Conservation (phyloP, 2,113 vertebrate species). For the Peromyscus maniculatus region DNA sequence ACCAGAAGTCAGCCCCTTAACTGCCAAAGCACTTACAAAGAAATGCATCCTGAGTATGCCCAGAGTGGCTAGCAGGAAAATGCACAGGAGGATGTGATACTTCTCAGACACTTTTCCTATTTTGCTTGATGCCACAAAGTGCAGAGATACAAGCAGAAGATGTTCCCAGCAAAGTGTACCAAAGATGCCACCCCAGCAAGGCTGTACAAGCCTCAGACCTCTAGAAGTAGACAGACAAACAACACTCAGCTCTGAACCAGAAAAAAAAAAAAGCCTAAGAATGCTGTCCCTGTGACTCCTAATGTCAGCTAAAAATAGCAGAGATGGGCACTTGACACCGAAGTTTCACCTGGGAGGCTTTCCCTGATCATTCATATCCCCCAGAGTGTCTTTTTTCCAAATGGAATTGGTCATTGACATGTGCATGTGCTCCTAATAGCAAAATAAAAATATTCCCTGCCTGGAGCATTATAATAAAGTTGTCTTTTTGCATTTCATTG, state of each 20-base stretch:
- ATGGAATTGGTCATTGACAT: conserved; percentile 80
- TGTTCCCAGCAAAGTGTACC: neutral
- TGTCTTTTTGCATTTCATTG: conserved; percentile 77
- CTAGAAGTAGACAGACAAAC: conserved; percentile 10
- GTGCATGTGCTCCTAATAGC: conserved; percentile 75
- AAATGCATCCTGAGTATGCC: neutral
- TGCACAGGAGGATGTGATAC: neutral
- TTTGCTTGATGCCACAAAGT: neutral
- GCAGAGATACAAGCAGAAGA: neutral
- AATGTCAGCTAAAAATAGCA: conserved; percentile 79
- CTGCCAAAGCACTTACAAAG: neutral
- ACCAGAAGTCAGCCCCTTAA: neutral
- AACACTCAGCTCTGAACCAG: neutral
- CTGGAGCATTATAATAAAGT: conserved; percentile 79
- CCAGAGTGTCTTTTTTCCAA: conserved; percentile 73
- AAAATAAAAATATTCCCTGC: conserved; percentile 83
- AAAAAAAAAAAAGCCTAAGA: conserved; percentile 66
- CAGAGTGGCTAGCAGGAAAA: neutral
- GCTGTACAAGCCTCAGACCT: neutral
- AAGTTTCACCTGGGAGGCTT: conserved; percentile 73
- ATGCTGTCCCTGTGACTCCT: conserved; percentile 39
- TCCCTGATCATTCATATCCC: conserved; percentile 70
- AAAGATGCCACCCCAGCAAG: neutral
- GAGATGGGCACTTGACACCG: conserved; percentile 65
- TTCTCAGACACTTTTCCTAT: neutral